Base-by-base conservation (phyloP, 2,113 vertebrate genomes). In the Nycticorax nycticorax region DNA sequence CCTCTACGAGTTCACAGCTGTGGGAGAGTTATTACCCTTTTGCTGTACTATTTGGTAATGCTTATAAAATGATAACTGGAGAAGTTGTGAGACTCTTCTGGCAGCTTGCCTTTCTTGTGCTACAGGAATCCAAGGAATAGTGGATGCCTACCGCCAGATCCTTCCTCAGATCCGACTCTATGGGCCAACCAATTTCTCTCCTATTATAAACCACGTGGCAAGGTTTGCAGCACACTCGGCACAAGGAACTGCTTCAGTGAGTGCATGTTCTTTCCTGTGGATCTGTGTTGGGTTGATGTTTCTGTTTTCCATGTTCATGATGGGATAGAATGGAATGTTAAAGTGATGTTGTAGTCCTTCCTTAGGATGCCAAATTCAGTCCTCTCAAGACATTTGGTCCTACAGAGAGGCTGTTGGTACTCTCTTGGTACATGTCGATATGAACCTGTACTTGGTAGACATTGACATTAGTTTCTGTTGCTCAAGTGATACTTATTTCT, bases 101-200 rank as follows among this genome's bases (percentile, higher is more conserved):
- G 20, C 85, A 66, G 37, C 41, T 74, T 77, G 81, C 14, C 27
- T 85, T n/a, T 57, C 32, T 89, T 79, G 23, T 81, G 52, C 84
- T 92, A 19, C 82, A 99, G 99, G 99, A 35, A 97, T 99, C n/a
- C 97, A 99, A 84, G 99, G 99, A 18, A 98, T 99, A 45, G 97
- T 99, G 63, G 98, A 99, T 41, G 98, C 99, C 28, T 99, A 99
- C 91, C 97, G 98, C 67, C 96, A 97, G 81, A 98, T 98, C 57
- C 80, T 99, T 83, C 99, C 99, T 48, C 98, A 99, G 91, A 89
- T 99, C 67, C 94, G 89, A 30, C 98, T 99, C 17, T 99, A 98
- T 1, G 99, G 99, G 18, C 99, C 99, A 39, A 99, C 99, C 80
- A 99, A 99, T 96, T 99, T 99, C 97, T 99, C 99, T 35, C 99